Percentiles rank a stretch among this genome's conserved stretches.
These are phyloP conservation scores for Drosophila oshimai DNA, from an alignment of 1,140 invertebrate species.

Conservation along the genomic window DNA sequence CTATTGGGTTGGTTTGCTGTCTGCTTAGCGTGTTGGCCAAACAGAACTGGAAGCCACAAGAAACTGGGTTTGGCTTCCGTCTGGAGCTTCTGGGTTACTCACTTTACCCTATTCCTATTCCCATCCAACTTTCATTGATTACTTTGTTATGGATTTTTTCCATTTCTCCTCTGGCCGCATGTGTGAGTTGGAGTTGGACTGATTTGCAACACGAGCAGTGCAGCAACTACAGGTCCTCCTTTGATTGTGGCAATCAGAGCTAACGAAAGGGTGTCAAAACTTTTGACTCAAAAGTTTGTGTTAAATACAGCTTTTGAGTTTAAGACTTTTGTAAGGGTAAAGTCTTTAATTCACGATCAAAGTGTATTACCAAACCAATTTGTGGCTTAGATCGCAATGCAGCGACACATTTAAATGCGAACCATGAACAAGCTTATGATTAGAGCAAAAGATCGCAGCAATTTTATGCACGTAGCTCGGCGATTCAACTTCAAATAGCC, in stretches of 20 bases:
- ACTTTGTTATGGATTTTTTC: slow-evolving; percentile 72
- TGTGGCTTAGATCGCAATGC: background rate
- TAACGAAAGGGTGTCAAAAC: slow-evolving; percentile 44
- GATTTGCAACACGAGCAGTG: slow-evolving; percentile 31
- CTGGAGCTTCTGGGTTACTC: slow-evolving; percentile 44
- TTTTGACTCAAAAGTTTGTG: slow-evolving; percentile 57
- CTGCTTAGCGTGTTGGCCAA: slow-evolving; percentile 69
- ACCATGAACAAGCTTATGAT: slow-evolving; percentile 55
- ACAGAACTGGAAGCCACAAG: slow-evolving; percentile 72
- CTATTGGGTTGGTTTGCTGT: slow-evolving; percentile 26
- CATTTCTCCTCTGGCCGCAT: background rate
- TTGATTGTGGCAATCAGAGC: slow-evolving; percentile 65
- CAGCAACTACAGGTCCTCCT: slow-evolving; percentile 17
- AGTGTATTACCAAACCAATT: slow-evolving; percentile 19
- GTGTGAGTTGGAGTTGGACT: slow-evolving; percentile 1
- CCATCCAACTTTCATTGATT: slow-evolving; percentile 66
- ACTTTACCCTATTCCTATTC: slow-evolving; percentile 3
- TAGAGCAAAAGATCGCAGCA: slow-evolving; percentile 59
- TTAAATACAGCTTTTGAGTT: slow-evolving; percentile 2
- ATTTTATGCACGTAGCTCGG: slow-evolving; percentile 64
- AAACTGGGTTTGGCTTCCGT: slow-evolving; percentile 72
- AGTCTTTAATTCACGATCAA: background rate
- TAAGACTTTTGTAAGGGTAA: background rate
- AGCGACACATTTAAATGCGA: slow-evolving; percentile 56
- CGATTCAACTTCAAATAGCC: slow-evolving; percentile 45